Percentiles rank a stretch among this genome's conserved stretches.
Evolutionary conservation across 2,888 invertebrate species (phyloP).

Genomic region (Cataglyphis cursor): DNA sequence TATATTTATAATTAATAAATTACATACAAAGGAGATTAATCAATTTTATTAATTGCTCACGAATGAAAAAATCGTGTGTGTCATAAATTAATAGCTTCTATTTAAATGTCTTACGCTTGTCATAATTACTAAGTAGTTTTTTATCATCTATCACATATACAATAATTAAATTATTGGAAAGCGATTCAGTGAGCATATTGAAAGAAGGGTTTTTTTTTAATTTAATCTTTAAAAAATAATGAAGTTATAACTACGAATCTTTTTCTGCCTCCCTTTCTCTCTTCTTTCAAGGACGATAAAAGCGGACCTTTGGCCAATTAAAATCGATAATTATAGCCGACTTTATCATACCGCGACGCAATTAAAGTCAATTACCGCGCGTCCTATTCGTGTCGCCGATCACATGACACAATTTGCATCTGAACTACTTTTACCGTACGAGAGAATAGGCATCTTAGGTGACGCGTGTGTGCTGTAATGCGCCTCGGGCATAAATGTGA

Average conservation of each 20-base stretch:
- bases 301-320: slow-evolving; percentile 72
- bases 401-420: slow-evolving; percentile 73
- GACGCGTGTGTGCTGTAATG: slow-evolving; percentile 35
- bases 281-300: slow-evolving; percentile 58
- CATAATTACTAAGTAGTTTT: not conserved
- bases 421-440: slow-evolving; percentile 73
- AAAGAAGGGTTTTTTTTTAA: not conserved
- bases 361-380: slow-evolving; percentile 75
- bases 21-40: not conserved
- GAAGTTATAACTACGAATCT: slow-evolving; percentile 34
- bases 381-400: slow-evolving; percentile 71
- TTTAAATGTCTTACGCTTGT: not conserved
- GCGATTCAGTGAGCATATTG: not conserved
- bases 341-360: slow-evolving; percentile 67
- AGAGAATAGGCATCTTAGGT: slow-evolving; percentile 65
- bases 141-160: not conserved
- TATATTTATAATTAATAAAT: not conserved
- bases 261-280: not conserved
- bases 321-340: slow-evolving; percentile 71
- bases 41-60: not conserved
- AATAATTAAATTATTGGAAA: not conserved
- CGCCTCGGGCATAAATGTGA: slow-evolving; percentile 3
- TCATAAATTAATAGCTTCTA: not conserved
- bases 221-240: slow-evolving; percentile 22
- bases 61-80: not conserved